Conservation (phyloP, 2,113 vertebrate genomes). For the Cyanoderma ruficeps region DNA sequence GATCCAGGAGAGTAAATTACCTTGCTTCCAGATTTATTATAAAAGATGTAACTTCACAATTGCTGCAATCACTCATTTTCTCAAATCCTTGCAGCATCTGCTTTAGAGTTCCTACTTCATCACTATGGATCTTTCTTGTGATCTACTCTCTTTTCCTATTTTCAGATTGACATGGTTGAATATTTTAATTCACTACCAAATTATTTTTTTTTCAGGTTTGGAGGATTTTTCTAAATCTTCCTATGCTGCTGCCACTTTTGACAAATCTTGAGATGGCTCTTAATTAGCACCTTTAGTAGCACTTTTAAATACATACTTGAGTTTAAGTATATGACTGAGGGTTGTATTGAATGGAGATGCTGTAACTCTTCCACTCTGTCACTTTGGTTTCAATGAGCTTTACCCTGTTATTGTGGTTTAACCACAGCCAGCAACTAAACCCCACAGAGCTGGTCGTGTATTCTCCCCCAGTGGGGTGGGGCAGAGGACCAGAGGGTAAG, state of each 20-base stretch:
- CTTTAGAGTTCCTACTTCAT: background rate
- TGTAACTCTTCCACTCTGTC: background rate
- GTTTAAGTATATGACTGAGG: background rate
- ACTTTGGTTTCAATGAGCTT: background rate
- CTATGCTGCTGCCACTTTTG: background rate
- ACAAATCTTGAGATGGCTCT: background rate
- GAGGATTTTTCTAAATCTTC: background rate
- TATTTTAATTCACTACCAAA: background rate
- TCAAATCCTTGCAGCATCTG: background rate
- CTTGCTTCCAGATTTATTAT: background rate
- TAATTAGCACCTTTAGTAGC: background rate
- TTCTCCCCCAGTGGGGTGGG: background rate
- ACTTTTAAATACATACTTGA: background rate
- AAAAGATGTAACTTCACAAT: background rate
- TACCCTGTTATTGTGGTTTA: background rate
- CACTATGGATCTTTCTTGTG: background rate
- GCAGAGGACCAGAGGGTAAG: background rate
- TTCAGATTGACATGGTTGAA: background rate
- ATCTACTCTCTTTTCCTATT: background rate
- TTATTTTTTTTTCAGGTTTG: background rate
- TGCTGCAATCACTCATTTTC: background rate
- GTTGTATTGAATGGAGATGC: background rate
- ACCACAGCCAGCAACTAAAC: background rate
- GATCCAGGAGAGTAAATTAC: background rate
- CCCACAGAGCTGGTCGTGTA: background rate